Conservation (phyloP, 2,113 vertebrate species). For the Argyrosomus japonicus region DNA sequence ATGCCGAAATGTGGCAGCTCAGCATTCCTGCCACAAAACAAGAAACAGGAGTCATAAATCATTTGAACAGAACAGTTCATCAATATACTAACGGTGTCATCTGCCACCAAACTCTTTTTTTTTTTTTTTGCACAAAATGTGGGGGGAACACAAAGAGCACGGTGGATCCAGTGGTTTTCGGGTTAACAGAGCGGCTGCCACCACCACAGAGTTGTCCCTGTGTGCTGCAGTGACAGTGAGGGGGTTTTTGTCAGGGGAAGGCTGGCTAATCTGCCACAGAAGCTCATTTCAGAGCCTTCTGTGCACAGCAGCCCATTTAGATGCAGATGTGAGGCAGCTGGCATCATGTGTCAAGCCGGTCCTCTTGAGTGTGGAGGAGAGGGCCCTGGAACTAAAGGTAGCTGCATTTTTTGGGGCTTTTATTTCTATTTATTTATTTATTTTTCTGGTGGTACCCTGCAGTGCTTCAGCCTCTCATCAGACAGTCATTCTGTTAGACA, state of each 20-base stretch:
- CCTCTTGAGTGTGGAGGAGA: constrained; percentile 33
- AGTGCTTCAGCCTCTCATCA: constrained; percentile 52
- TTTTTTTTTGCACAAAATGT: constrained; percentile 19
- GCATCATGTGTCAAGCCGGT: constrained; percentile 39
- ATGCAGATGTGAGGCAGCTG: constrained; percentile 70
- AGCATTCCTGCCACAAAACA: constrained; percentile 32
- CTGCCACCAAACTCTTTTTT: constrained; percentile 36
- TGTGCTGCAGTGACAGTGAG: constrained; percentile 42
- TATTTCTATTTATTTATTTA: neutral
- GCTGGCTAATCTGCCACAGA: constrained; percentile 58
- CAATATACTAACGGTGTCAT: constrained; percentile 18
- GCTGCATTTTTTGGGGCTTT: constrained; percentile 2
- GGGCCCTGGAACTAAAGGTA: constrained; percentile 43
- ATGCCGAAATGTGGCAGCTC: constrained; percentile 28
- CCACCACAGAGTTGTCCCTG: constrained; percentile 35
- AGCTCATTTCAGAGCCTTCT: constrained; percentile 61
- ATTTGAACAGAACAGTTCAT: constrained; percentile 20
- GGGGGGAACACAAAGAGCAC: constrained; percentile 14
- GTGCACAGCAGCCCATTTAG: constrained; percentile 71
- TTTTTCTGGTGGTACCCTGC: constrained; percentile 21
- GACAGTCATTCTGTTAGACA: constrained; percentile 46
- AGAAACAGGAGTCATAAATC: constrained; percentile 28
- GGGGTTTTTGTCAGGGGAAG: constrained; percentile 26
- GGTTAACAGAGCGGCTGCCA: constrained; percentile 30
- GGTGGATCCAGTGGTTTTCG: constrained; percentile 22